phyloP scores from a whole-genome alignment of 2,113 vertebrate genomes.

The Myocastor coypus region DNA sequence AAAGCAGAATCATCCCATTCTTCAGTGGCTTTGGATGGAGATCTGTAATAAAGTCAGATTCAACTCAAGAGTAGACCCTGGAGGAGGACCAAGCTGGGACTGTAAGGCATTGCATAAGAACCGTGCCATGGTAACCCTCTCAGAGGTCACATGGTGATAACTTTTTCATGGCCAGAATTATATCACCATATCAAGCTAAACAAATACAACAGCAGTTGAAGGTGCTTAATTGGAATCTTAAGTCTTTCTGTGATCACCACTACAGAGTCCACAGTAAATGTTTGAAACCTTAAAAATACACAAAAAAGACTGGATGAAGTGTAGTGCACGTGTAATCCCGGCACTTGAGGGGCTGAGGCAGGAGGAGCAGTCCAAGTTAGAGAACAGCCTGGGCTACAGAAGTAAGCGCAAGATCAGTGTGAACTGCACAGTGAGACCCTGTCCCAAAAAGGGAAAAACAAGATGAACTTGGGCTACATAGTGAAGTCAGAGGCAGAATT shows the following conservation, averaged over 20 bases:
- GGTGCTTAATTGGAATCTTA: not conserved
- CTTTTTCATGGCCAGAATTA: not conserved
- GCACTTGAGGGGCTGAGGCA: not conserved
- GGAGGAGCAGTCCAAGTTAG: not conserved
- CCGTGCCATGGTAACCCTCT: not conserved
- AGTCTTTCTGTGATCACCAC: not conserved
- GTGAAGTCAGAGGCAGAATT: not conserved
- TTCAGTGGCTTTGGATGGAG: not conserved
- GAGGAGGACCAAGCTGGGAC: not conserved
- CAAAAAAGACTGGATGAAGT: not conserved
- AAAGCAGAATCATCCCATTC: not conserved
- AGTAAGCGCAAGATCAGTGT: no score
- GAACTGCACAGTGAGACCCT: no score
- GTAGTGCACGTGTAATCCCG: not conserved
- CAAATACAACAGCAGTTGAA: not conserved
- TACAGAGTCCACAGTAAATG: not conserved
- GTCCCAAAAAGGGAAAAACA: no score
- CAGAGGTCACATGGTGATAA: not conserved
- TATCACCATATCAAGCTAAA: not conserved
- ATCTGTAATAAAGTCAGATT: not conserved
- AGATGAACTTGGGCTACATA: no score
- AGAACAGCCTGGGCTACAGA: not conserved
- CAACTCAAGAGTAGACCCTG: not conserved
- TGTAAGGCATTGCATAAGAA: not conserved
- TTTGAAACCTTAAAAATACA: not conserved